These are phyloP conservation scores for Cheilosia vernalis DNA, from an alignment of 2,888 invertebrate species.

Conservation along the genomic window DNA sequence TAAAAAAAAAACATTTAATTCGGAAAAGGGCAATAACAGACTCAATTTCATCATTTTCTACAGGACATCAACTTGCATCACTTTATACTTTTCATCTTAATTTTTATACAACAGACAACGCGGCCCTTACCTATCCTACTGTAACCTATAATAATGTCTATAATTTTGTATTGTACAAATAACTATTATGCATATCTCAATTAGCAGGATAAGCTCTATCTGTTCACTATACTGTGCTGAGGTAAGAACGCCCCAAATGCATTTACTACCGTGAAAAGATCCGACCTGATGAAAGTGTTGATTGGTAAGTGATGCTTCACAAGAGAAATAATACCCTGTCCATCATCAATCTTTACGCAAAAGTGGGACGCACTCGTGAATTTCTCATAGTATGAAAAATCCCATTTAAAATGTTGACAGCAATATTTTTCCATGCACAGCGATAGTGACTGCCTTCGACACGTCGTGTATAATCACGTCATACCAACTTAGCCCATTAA, in stretches of 20 bases:
- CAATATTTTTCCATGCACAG: constrained; percentile 40
- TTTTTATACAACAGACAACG: no score
- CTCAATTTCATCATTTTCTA: no score
- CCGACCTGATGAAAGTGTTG: constrained; percentile 50
- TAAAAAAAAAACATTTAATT: no score
- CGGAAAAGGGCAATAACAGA: no score
- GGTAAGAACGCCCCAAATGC: constrained; percentile 10
- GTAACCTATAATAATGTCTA: no score
- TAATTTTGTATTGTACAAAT: no score
- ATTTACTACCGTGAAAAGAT: constrained; percentile 22
- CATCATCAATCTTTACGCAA: constrained; percentile 40
- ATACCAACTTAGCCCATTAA: constrained; percentile 36
- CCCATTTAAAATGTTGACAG: constrained; percentile 64
- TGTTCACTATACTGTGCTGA: constrained; percentile 25
- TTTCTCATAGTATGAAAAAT: constrained; percentile 56
- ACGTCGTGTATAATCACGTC: constrained; percentile 42
- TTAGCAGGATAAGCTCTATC: neutral
- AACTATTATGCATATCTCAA: neutral
- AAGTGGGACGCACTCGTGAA: constrained; percentile 29
- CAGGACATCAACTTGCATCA: no score
- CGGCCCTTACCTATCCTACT: no score
- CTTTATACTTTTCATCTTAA: no score
- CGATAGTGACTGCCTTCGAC: constrained; percentile 55
- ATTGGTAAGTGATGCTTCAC: constrained; percentile 54
- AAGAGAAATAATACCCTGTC: constrained; percentile 17